Evolutionary conservation across 2,888 invertebrate genomes (phyloP).

Genomic region (Amphimallon solstitiale): DNA sequence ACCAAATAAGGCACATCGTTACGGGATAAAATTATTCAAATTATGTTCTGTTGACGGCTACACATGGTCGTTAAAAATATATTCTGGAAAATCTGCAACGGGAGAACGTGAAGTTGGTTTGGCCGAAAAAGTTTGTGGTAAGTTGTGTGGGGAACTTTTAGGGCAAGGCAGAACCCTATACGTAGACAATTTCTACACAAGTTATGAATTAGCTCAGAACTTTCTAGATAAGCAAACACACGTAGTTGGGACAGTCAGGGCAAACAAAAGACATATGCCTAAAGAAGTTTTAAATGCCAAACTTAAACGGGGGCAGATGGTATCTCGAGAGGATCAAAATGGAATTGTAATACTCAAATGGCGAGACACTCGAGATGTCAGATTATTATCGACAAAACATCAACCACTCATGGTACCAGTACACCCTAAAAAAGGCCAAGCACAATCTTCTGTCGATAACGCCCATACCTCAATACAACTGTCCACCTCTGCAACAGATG

Average conservation of each 20-base stretch:
- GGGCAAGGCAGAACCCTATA: too few relatives aligned
- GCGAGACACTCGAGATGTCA: constrained; percentile 53
- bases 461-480: too few relatives aligned
- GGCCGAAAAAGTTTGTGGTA: constrained; percentile 40
- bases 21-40: constrained; percentile 37
- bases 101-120: constrained; percentile 32
- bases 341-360: constrained; percentile 54
- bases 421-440: too few relatives aligned
- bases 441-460: too few relatives aligned
- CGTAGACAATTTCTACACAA: too few relatives aligned
- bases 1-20: constrained; percentile 33
- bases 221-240: constrained; percentile 51
- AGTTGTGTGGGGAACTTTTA: too few relatives aligned
- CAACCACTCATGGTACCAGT: constrained; percentile 46
- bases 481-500: too few relatives aligned
- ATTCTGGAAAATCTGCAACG: constrained; percentile 35
- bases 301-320: constrained; percentile 48
- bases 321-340: constrained; percentile 51
- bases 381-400: constrained; percentile 54
- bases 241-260: constrained; percentile 49
- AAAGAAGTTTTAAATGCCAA: constrained; percentile 46
- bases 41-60: constrained; percentile 31
- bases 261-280: constrained; percentile 44
- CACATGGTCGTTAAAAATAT: constrained; percentile 34
- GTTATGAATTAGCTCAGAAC: constrained; percentile 41